These are phyloP conservation scores for Himalopsyche kuldschensis DNA, from an alignment of 2,888 invertebrate genomes.

Conservation along the genomic window DNA sequence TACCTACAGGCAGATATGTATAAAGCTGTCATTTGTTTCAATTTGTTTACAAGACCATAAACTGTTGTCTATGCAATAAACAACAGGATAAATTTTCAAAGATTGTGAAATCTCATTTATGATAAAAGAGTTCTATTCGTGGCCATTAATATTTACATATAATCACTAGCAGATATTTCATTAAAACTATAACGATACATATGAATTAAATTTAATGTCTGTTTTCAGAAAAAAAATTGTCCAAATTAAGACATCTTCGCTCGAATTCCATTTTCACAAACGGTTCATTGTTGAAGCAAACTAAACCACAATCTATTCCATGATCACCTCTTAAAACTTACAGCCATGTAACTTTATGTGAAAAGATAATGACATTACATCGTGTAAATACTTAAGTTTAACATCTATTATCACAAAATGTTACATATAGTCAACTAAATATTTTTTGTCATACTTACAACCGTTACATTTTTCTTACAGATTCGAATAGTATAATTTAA, in stretches of 20 bases:
- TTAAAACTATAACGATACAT: no score
- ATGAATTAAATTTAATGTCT: no score
- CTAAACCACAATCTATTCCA: neutral
- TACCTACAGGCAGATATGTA: no score
- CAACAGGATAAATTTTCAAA: no score
- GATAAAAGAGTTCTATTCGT: no score
- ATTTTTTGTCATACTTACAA: neutral
- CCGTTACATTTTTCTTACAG: neutral
- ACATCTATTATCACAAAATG: constrained; percentile 32
- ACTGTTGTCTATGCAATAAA: no score
- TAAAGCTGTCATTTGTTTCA: no score
- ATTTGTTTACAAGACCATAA: no score
- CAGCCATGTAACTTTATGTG: neutral
- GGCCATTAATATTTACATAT: no score
- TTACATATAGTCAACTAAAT: constrained; percentile 24
- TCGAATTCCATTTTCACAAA: neutral
- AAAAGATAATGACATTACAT: neutral
- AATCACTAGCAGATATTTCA: no score
- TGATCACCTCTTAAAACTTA: neutral
- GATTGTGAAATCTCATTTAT: no score
- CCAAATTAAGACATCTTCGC: neutral
- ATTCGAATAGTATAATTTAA: neutral
- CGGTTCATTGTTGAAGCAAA: constrained; percentile 1
- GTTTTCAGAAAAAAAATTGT: neutral
- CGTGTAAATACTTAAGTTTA: constrained; percentile 11